These are phyloP conservation scores for Oryzias woworae DNA, from an alignment of 2,113 vertebrate genomes.

Conservation along the genomic window DNA sequence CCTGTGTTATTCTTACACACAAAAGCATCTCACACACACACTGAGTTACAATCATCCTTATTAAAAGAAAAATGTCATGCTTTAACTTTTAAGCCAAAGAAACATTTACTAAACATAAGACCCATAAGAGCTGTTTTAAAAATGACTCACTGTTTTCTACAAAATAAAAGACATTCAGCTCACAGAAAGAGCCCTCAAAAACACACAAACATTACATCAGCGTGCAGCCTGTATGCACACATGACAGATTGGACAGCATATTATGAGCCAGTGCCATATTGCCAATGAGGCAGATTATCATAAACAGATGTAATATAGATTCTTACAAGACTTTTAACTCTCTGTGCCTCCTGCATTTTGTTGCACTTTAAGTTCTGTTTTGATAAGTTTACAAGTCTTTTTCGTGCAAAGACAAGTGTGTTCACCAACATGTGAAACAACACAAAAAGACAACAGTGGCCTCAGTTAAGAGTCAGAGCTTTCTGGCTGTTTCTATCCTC, in stretches of 20 bases:
- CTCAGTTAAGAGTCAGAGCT: constrained; percentile 23
- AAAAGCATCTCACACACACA: background rate
- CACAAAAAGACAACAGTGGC: constrained; percentile 44
- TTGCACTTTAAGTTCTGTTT: constrained; percentile 15
- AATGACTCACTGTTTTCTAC: constrained; percentile 12
- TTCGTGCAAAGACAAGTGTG: constrained; percentile 13
- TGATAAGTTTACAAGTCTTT: constrained; percentile 7
- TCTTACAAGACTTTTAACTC: constrained; percentile 2
- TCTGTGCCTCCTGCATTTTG: background rate
- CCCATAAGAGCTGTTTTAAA: constrained; percentile 21
- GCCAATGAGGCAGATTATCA: constrained; percentile 18
- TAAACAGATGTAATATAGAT: constrained; percentile 2
- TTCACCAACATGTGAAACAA: constrained; percentile 33
- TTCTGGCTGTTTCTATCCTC: constrained; percentile 48
- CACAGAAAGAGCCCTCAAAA: constrained; percentile 7
- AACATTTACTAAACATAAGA: constrained; percentile 43
- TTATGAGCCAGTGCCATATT: background rate
- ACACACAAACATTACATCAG: constrained; percentile 17
- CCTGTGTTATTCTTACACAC: background rate
- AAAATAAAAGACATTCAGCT: constrained; percentile 9
- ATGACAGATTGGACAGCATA: background rate
- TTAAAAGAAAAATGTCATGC: constrained; percentile 9
- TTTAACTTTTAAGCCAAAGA: constrained; percentile 18
- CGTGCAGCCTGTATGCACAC: background rate
- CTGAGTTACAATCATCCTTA: background rate